These are phyloP conservation scores for Drosophila ananassae DNA, from an alignment of 1,140 invertebrate genomes.

Conservation along the genomic window DNA sequence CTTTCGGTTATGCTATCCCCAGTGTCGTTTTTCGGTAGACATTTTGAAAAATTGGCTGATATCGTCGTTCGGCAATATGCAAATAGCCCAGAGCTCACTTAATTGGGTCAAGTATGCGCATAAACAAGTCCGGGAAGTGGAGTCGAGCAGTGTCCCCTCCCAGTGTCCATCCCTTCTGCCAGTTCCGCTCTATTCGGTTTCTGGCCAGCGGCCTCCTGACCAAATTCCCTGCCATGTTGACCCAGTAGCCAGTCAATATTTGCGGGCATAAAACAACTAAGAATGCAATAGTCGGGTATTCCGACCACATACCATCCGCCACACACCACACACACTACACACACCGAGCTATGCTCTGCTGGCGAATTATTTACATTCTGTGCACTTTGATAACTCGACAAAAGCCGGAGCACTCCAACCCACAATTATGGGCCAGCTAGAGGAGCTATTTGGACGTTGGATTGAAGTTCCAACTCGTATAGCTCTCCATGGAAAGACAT, in stretches of 20 bases:
- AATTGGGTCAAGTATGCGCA: conserved; percentile 80
- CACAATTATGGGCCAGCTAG: background rate
- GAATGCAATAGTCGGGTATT: conserved; percentile 41
- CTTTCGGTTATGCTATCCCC: conserved; percentile 8
- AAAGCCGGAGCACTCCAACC: background rate
- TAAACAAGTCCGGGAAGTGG: conserved; percentile 81
- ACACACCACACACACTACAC: background rate
- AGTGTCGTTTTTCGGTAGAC: conserved; percentile 50
- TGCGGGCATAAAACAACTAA: conserved; percentile 43
- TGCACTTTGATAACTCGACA: conserved; percentile 9
- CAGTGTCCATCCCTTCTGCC: background rate
- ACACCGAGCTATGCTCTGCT: no score
- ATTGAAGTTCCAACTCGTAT: background rate
- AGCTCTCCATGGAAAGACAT: background rate
- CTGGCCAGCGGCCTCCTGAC: conserved; percentile 82
- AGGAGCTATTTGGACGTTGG: background rate
- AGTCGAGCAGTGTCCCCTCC: conserved; percentile 11
- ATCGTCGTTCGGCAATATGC: conserved; percentile 59
- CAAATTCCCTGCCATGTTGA: conserved; percentile 48
- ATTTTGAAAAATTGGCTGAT: conserved; percentile 64
- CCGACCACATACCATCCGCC: conserved; percentile 17
- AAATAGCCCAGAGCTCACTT: conserved; percentile 64
- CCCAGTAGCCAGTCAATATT: conserved; percentile 53
- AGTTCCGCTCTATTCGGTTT: conserved; percentile 3
- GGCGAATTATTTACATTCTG: conserved; percentile 30